Evolutionary conservation across 2,888 invertebrate genomes (phyloP), one percentile per base, ranked within the genome.

Genomic region (Megastigmus dorsalis): DNA sequence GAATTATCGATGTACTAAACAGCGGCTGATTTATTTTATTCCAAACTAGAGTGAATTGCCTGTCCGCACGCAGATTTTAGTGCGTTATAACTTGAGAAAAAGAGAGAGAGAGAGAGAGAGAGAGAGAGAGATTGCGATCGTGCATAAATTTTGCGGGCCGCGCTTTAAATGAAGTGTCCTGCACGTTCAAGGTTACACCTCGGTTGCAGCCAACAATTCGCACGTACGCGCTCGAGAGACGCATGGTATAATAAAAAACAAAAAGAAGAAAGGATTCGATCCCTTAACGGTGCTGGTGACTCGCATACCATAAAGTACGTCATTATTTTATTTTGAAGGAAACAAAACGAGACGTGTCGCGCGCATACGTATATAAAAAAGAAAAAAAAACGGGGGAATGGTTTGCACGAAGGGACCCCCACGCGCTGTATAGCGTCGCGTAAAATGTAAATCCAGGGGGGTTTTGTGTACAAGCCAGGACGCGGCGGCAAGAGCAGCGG

Each of bases 391-490:
- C 0, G 13, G 13, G 3, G 10, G 26, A 10, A 18, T 30, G n/a
- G n/a, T n/a, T n/a, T n/a, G n/a, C n/a, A n/a, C n/a, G n/a, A n/a
- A n/a, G n/a, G n/a, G n/a, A n/a, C n/a, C n/a, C n/a, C n/a, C n/a
- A n/a, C n/a, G n/a, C n/a, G n/a, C n/a, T n/a, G n/a, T n/a, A n/a
- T n/a, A n/a, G n/a, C 23, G n/a, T n/a, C 36, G 41, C 63, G 50
- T 63, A 41, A 65, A 65, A 65, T 54, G 65, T 28, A 52, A 52
- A 65, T 65, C 52, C 28, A 30, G n/a, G n/a, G n/a, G n/a, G n/a
- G n/a, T n/a, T n/a, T n/a, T n/a, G n/a, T n/a, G n/a, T n/a, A n/a
- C n/a, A n/a, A n/a, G n/a, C n/a, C n/a, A n/a, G n/a, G n/a, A n/a
- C 23, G 63, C 15, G 13, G 23, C 4, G 33, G 45, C 1, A 2